These are phyloP conservation scores for Hyla sarda DNA, from an alignment of 2,113 vertebrate species.

Conservation along the genomic window DNA sequence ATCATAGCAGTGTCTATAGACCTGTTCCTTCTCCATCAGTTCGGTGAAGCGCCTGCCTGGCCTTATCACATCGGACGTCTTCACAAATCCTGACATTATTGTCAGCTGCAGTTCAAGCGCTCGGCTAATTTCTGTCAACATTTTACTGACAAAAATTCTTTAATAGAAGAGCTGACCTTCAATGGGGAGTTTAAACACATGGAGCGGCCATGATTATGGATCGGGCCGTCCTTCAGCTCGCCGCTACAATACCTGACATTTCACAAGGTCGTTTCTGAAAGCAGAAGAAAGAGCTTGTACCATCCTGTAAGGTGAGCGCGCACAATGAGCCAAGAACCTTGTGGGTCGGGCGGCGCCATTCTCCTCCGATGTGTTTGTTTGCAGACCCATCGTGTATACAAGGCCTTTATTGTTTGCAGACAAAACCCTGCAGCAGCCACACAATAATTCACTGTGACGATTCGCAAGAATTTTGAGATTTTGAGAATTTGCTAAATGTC, in stretches of 20 bases:
- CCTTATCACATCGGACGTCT: conserved; percentile 69
- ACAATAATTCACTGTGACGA: no score
- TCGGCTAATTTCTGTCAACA: conserved; percentile 70
- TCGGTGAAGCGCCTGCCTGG: conserved; percentile 53
- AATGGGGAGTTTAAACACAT: conserved; percentile 70
- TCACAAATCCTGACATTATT: conserved; percentile 68
- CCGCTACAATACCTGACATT: conserved; percentile 68
- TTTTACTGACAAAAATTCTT: conserved; percentile 68
- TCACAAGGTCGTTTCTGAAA: conserved; percentile 66
- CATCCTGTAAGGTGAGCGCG: conserved; percentile 60
- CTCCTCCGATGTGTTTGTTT: conserved; percentile 2
- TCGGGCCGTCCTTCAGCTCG: conserved; percentile 63
- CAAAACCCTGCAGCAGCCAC: not conserved
- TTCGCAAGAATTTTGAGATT: no score
- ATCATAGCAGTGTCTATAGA: not conserved
- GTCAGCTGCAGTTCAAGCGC: conserved; percentile 69
- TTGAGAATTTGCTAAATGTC: no score
- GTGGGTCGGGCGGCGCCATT: conserved; percentile 51
- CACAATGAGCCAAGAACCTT: conserved; percentile 61
- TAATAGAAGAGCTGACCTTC: conserved; percentile 72
- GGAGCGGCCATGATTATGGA: conserved; percentile 74
- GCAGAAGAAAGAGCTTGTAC: conserved; percentile 59
- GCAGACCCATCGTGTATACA: not conserved
- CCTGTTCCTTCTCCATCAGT: not conserved
- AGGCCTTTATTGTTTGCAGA: not conserved